phyloP scores from a whole-genome alignment of 2,888 invertebrate species.

The Vannuccia rotundouncinata region DNA sequence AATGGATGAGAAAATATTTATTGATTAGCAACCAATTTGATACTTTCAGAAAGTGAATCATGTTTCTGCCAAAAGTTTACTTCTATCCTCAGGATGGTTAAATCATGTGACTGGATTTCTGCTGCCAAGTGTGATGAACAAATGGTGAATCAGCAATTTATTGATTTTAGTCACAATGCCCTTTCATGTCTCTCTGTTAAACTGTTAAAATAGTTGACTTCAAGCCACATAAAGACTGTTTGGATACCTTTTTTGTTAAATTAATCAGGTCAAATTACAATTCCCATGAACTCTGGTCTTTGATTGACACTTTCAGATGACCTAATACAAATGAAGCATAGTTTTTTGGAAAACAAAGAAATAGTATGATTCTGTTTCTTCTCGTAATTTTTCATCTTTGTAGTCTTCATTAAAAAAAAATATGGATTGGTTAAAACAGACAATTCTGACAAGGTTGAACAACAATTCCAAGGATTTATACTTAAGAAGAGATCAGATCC shows the following conservation, averaged over 20 bases:
- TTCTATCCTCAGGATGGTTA: neutral
- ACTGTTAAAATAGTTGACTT: neutral
- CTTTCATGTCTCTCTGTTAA: neutral
- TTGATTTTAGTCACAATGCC: too few species aligned
- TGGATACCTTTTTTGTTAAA: neutral
- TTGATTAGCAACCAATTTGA: too few species aligned
- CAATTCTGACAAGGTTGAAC: too few species aligned
- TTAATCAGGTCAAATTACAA: neutral
- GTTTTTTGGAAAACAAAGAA: neutral
- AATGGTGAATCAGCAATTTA: neutral
- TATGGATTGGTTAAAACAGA: too few species aligned
- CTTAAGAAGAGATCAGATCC: too few species aligned
- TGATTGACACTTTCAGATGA: neutral
- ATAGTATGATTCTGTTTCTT: too few species aligned
- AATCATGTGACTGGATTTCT: neutral
- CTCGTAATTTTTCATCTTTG: too few species aligned
- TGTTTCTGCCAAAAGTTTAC: neutral
- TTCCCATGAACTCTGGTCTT: neutral
- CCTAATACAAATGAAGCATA: neutral
- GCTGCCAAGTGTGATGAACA: neutral
- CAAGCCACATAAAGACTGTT: neutral
- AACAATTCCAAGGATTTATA: too few species aligned
- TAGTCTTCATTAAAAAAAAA: too few species aligned
- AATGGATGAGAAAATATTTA: too few species aligned
- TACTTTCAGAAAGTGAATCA: neutral